These are phyloP conservation scores for Dinocampus coccinellae DNA, from an alignment of 2,888 invertebrate genomes.

Conservation along the genomic window DNA sequence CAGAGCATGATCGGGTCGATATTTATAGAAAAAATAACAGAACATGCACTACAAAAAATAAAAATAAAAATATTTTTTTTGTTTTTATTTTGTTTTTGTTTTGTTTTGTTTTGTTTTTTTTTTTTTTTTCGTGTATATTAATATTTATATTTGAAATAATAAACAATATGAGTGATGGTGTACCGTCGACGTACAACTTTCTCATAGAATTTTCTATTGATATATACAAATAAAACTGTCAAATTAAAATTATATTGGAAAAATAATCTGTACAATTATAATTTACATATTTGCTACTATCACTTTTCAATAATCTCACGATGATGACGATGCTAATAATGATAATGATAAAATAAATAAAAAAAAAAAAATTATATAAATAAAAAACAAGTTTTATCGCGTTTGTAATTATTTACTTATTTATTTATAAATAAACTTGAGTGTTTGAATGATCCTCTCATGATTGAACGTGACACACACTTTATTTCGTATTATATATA, in stretches of 20 bases:
- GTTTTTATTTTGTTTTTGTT: too few species aligned
- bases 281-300: background rate
- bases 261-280: background rate
- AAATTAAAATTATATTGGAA: background rate
- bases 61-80: too few species aligned
- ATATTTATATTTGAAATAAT: background rate
- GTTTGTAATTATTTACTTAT: background rate
- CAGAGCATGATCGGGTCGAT: slow-evolving; percentile 1
- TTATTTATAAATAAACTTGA: background rate
- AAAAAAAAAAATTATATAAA: too few species aligned
- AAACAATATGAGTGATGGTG: background rate
- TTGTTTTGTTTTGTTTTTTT: too few species aligned
- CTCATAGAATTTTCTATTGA: background rate
- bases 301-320: background rate
- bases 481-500: background rate
- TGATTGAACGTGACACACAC: background rate
- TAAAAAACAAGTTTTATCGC: background rate
- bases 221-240: background rate
- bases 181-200: background rate
- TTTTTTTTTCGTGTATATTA: too few species aligned
- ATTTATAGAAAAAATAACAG: background rate
- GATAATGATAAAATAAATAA: too few species aligned
- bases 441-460: background rate
- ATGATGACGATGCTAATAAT: too few species aligned
- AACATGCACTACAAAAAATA: background rate